Conservation (phyloP, 2,113 vertebrate genomes). For the Brachionichthys hirsutus region DNA sequence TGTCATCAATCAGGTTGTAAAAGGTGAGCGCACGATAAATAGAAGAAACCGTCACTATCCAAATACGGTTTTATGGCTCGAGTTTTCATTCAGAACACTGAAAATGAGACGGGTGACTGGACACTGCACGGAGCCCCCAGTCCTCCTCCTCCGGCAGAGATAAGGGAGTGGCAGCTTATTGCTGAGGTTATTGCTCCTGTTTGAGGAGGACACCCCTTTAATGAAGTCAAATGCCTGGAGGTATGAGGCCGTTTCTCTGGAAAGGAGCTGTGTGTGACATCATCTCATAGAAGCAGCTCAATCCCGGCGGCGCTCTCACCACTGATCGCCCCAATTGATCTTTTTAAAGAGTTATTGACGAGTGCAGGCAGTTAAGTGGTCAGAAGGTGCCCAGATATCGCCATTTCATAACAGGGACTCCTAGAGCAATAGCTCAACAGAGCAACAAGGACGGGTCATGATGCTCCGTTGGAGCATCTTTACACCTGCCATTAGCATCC, state of each 20-base stretch:
- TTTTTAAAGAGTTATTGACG: conserved; percentile 69
- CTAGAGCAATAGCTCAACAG: conserved; percentile 10
- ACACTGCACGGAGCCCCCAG: conserved; percentile 5
- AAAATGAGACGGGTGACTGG: conserved; percentile 35
- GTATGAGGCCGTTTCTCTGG: conserved; percentile 27
- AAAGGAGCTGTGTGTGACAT: conserved; percentile 45
- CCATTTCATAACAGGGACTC: conserved; percentile 16
- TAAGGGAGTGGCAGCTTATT: conserved; percentile 32
- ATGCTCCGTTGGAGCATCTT: too few species aligned
- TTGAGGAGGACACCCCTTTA: conserved; percentile 50
- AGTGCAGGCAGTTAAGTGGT: conserved; percentile 58
- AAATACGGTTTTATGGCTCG: conserved; percentile 45
- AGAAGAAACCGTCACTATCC: conserved; percentile 41
- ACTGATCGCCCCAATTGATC: conserved; percentile 66
- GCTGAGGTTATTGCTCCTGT: conserved; percentile 39
- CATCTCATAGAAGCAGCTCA: conserved; percentile 55
- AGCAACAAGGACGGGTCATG: conserved; percentile 1
- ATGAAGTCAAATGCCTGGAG: conserved; percentile 57
- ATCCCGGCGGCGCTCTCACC: conserved; percentile 43
- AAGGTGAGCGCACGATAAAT: conserved; percentile 43
- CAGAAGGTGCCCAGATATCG: conserved; percentile 40
- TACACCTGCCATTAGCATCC: too few species aligned
- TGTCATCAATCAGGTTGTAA: conserved; percentile 49
- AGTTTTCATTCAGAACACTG: conserved; percentile 39
- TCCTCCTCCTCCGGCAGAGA: background rate